These are phyloP conservation scores for Nyleta sp. DNA, from an alignment of 2,888 invertebrate species.

Conservation along the genomic window DNA sequence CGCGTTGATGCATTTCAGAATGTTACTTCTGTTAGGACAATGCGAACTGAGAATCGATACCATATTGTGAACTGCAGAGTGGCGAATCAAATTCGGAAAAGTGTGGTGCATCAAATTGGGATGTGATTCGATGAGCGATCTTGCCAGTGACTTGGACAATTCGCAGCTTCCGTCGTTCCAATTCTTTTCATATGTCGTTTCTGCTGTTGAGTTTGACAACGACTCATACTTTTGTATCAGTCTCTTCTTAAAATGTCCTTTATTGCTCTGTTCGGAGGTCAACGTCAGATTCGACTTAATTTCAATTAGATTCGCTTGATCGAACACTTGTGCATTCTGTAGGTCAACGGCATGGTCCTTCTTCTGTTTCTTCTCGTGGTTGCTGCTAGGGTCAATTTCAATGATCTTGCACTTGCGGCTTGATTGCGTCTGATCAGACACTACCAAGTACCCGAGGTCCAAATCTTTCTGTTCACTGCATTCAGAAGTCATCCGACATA, in stretches of 20 bases:
- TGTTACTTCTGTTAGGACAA: not conserved
- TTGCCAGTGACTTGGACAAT: too few species aligned
- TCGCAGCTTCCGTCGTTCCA: too few species aligned
- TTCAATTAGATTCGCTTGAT: not conserved
- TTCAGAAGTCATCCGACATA: not conserved
- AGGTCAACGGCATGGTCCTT: too few species aligned
- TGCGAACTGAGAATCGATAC: not conserved
- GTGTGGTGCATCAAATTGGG: not conserved
- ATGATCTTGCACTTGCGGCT: constrained; percentile 35
- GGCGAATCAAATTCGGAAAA: constrained; percentile 9
- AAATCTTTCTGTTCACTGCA: not conserved
- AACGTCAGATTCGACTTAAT: not conserved
- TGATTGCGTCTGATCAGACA: constrained; percentile 17
- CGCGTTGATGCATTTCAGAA: constrained; percentile 1
- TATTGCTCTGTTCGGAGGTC: too few species aligned
- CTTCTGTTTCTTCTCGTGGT: constrained; percentile 8
- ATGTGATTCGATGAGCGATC: not conserved
- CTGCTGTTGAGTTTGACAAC: too few species aligned
- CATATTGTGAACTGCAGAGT: not conserved
- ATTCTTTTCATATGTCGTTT: too few species aligned
- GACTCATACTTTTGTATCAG: too few species aligned
- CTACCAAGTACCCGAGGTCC: not conserved
- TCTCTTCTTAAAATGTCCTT: too few species aligned
- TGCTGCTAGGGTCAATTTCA: constrained; percentile 17
- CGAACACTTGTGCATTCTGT: not conserved